phyloP scores from a whole-genome alignment of 2,888 invertebrate species.

The Leptinotarsa peninsularis region DNA sequence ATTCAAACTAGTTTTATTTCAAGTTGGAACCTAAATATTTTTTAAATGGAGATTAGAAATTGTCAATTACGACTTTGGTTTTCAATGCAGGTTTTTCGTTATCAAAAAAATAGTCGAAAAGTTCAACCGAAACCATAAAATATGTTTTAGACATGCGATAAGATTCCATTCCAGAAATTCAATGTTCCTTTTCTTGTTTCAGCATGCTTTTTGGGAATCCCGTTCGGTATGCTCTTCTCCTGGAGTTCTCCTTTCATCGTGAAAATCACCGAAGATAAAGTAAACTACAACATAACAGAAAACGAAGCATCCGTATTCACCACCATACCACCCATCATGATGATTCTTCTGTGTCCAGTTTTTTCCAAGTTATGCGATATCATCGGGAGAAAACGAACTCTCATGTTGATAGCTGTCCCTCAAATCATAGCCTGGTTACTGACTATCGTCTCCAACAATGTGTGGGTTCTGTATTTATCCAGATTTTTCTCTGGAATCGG shows the following conservation, averaged over 20 bases:
- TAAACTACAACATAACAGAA: conserved; percentile 55
- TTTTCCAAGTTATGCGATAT: conserved; percentile 53
- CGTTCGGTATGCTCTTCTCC: conserved; percentile 23
- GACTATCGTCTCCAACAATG: conserved; percentile 48
- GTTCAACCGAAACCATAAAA: too few species aligned
- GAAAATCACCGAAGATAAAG: conserved; percentile 55
- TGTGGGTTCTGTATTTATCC: conserved; percentile 55
- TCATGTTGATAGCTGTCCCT: conserved; percentile 54
- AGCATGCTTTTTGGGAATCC: conserved; percentile 16
- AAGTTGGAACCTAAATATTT: too few species aligned
- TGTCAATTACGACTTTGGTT: too few species aligned
- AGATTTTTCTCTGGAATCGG: conserved; percentile 54
- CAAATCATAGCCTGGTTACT: conserved; percentile 52
- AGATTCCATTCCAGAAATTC: too few species aligned
- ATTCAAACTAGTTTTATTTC: too few species aligned
- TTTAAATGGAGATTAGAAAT: too few species aligned
- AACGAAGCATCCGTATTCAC: conserved; percentile 60
- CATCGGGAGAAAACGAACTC: conserved; percentile 55
- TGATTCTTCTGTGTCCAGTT: conserved; percentile 44
- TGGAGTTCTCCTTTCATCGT: conserved; percentile 59
- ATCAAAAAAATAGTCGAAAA: too few species aligned
- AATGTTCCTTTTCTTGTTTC: background rate
- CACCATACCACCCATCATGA: conserved; percentile 56
- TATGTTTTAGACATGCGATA: too few species aligned
- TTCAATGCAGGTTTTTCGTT: too few species aligned